Base-by-base conservation (phyloP, 1,140 invertebrate species). In the Aphaenogaster ashmeadi region DNA sequence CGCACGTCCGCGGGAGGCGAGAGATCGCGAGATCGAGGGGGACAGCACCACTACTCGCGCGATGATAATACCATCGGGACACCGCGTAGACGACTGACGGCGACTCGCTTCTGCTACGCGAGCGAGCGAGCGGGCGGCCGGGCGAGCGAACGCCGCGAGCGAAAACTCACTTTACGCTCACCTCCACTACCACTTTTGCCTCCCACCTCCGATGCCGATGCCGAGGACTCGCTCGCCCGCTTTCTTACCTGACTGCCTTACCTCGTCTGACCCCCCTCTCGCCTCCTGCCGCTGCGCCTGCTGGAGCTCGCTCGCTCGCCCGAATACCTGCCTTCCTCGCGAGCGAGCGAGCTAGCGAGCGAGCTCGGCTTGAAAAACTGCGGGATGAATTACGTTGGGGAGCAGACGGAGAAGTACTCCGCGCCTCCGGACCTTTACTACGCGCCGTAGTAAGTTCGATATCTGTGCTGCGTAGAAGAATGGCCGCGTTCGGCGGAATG, bases 141-240 rank as follows among this genome's bases (percentile, higher is more conserved):
- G 62, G 18, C 77, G 77, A 67, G 47, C 78, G 50, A 81, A 58
- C 60, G 91, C 91, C 88, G 72, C 87, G 79, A 91, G 89, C 90
- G 90, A 89, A 91, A 91, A 88, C 91, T 92, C 86, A 88, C 86
- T 89, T 91, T 90, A 89, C 91, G 78, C 83, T 91, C 88, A 87
- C 92, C 88, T 92, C 87, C 83, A 89, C 89, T 75, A 80, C 84
- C 44, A 81, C 86, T 74, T 77, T 86, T 87, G 80, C 72, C 84
- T 81, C 86, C 69, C 79, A 44, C 78, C 81, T 87, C 66, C 13
- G 6, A 27, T 27, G 27, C 27, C 67, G 11, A 69, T 3, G 77
- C 47, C 75, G 52, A 74, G 44, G 72, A 85, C 79, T 58, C 75
- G 79, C 87, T 90, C 72, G 87, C 87, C 90, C 88, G 88, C 87